Evolutionary conservation across 2,888 invertebrate genomes (phyloP).

Genomic region (Neocrepidodera transversa): DNA sequence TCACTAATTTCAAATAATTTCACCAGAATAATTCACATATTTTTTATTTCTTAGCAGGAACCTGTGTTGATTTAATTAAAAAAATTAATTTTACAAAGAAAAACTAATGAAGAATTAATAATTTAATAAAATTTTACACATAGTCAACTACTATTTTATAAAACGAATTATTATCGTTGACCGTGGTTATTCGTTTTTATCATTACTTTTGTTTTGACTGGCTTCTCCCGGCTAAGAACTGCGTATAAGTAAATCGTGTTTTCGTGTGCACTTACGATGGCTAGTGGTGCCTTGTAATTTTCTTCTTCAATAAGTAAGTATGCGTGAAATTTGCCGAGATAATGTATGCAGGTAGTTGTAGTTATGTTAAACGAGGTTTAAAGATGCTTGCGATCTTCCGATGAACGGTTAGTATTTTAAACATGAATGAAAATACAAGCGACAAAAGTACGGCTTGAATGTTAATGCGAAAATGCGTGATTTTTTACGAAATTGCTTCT

Average conservation of each 20-base stretch:
- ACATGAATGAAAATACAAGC: constrained; percentile 2
- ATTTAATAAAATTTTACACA: too few species aligned
- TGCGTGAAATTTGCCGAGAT: constrained; percentile 26
- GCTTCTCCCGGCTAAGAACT: too few species aligned
- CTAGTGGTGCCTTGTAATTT: constrained; percentile 23
- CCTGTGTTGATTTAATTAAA: too few species aligned
- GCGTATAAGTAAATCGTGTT: background rate
- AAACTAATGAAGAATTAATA: too few species aligned
- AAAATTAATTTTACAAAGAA: too few species aligned
- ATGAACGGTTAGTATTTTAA: constrained; percentile 2
- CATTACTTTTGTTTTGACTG: too few species aligned
- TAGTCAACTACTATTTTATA: too few species aligned
- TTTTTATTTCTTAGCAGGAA: too few species aligned
- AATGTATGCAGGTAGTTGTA: constrained; percentile 21
- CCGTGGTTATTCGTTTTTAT: too few species aligned
- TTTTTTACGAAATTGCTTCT: background rate
- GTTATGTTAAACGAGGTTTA: constrained; percentile 4
- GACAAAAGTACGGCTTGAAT: background rate
- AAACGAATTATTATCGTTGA: too few species aligned
- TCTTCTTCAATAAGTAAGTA: constrained; percentile 28
- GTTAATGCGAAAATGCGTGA: background rate
- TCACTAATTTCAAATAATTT: too few species aligned
- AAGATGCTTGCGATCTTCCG: constrained; percentile 1
- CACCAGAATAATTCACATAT: too few species aligned
- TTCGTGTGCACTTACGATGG: constrained; percentile 15